Conservation (phyloP, 2,797 vertebrate species). For the Enteromius trimaculatus region DNA sequence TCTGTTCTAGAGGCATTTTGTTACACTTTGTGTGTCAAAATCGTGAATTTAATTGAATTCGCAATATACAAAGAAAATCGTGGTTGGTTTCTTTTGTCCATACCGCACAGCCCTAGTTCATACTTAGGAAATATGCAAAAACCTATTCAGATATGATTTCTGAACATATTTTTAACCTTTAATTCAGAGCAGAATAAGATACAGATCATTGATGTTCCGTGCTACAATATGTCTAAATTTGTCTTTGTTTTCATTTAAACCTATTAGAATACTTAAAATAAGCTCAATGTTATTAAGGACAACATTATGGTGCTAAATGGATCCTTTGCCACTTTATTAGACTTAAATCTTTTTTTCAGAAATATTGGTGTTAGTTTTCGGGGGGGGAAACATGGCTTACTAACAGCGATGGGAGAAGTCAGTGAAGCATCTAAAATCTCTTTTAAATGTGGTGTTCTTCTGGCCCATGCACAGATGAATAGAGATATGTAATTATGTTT, state of each 20-base stretch:
- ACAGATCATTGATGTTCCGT: neutral
- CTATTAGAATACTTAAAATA: neutral
- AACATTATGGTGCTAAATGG: conserved; percentile 1
- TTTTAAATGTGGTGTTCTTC: conserved; percentile 25
- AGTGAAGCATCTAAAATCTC: conserved; percentile 37
- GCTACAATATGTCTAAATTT: neutral
- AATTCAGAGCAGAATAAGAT: neutral
- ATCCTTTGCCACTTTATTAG: neutral
- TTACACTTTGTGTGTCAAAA: no score
- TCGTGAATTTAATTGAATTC: no score
- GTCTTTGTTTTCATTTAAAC: neutral
- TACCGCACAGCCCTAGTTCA: no score
- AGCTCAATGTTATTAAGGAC: neutral
- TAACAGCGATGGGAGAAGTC: conserved; percentile 27
- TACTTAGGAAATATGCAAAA: neutral
- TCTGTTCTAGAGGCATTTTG: no score
- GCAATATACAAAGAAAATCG: no score
- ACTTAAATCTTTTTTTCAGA: neutral
- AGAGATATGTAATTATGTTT: conserved; percentile 57
- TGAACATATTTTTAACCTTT: neutral
- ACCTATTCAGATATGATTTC: neutral
- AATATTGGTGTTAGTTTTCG: conserved; percentile 16
- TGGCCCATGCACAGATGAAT: conserved; percentile 44
- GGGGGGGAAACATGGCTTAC: conserved; percentile 14
- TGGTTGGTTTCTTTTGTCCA: no score